phyloP scores from a whole-genome alignment of 2,888 invertebrate genomes.

The Platypus cylindrus region DNA sequence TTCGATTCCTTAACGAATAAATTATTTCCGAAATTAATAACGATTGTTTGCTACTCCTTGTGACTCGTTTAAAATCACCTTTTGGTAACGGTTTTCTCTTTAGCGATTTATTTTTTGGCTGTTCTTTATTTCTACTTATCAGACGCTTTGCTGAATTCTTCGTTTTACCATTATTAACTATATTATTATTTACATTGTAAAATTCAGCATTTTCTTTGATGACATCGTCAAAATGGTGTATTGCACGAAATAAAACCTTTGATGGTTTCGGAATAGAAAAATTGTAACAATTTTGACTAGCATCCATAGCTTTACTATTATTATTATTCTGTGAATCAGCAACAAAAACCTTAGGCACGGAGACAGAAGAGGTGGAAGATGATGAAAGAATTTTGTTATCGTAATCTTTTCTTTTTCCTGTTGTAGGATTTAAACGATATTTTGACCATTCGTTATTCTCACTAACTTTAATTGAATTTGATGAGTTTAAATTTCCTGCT shows the following conservation, averaged over 20 bases:
- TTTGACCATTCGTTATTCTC: slow-evolving; percentile 5
- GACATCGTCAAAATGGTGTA: neutral
- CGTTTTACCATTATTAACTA: slow-evolving; percentile 6
- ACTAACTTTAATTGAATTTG: too few species aligned
- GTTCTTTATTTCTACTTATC: slow-evolving; percentile 1
- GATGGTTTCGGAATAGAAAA: slow-evolving; percentile 19
- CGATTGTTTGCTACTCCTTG: slow-evolving; percentile 3
- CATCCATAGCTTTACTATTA: too few species aligned
- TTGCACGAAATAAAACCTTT: neutral
- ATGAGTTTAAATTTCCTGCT: too few species aligned
- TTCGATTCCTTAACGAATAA: slow-evolving; percentile 6
- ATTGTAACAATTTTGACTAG: too few species aligned
- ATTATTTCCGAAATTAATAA: slow-evolving; percentile 8
- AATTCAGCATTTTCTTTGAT: neutral
- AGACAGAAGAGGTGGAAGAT: too few species aligned
- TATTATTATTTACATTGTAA: neutral
- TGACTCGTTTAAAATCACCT: neutral
- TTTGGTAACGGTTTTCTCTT: neutral
- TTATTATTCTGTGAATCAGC: too few species aligned
- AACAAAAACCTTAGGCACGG: too few species aligned
- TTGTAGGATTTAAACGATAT: too few species aligned
- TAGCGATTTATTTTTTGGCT: neutral
- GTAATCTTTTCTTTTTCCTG: too few species aligned
- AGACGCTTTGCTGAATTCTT: neutral
- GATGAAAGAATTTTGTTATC: too few species aligned